Percentiles rank a stretch among this genome's conserved stretches.
Evolutionary conservation across 2,113 vertebrate species (phyloP).

Genomic region (Sarotherodon lohbergeri): DNA sequence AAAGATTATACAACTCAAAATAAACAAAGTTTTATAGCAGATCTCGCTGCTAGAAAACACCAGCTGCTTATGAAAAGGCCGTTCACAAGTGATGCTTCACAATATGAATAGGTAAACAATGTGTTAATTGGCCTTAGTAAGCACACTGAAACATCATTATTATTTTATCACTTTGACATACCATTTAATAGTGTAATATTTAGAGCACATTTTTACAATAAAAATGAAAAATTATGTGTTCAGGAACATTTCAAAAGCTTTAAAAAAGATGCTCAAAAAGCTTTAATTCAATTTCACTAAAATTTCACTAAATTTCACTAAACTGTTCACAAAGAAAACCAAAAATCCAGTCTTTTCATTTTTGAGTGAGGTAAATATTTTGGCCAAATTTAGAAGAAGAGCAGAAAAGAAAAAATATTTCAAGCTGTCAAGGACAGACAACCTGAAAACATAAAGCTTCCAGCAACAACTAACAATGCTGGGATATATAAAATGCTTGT

Average conservation of each 20-base stretch:
- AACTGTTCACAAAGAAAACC: background rate
- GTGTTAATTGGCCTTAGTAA: background rate
- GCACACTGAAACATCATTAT: background rate
- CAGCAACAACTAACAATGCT: background rate
- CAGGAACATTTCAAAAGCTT: background rate
- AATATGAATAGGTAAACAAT: background rate
- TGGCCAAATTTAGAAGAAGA: background rate
- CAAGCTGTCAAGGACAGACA: background rate
- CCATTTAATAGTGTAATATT: background rate
- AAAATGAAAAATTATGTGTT: background rate
- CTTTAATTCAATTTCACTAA: background rate
- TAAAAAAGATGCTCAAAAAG: background rate
- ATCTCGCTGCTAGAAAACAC: background rate
- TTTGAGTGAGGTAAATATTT: background rate
- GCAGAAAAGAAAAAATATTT: background rate
- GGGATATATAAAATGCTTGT: background rate
- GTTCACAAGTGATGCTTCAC: background rate
- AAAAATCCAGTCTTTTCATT: background rate
- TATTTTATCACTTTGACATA: background rate
- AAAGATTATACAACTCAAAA: background rate
- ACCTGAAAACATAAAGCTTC: background rate
- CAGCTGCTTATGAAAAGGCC: background rate
- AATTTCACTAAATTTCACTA: background rate
- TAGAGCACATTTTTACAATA: rapidly evolving
- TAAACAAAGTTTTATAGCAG: background rate